Percentiles rank a stretch among this genome's conserved stretches.
phyloP scores from a whole-genome alignment of 2,797 vertebrate species.

The Esox lucius region DNA sequence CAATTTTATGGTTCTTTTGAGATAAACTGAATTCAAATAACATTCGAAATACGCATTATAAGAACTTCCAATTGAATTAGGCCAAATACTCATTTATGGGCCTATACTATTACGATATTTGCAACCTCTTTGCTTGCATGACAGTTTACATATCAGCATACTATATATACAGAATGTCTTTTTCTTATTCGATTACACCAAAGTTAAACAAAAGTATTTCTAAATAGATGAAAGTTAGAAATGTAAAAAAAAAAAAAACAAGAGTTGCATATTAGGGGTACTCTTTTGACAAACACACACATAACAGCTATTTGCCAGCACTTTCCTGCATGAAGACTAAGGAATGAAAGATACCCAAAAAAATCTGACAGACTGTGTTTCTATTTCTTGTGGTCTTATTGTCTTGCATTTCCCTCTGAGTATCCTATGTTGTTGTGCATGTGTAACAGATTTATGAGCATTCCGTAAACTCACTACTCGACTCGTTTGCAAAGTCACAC shows the following conservation, averaged over 20 bases:
- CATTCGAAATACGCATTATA: slow-evolving; percentile 70
- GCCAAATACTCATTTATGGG: slow-evolving; percentile 51
- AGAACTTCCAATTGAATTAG: slow-evolving; percentile 71
- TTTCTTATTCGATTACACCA: background rate
- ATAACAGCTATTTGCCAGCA: background rate
- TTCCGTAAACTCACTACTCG: no score
- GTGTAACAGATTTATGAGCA: background rate
- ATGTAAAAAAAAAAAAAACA: no score
- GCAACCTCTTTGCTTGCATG: slow-evolving; percentile 66
- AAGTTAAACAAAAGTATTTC: background rate
- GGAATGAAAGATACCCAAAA: background rate
- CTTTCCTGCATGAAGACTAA: background rate
- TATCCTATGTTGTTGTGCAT: background rate
- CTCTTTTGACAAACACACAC: background rate
- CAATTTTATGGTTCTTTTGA: slow-evolving; percentile 66
- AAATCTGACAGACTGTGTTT: background rate
- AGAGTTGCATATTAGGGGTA: background rate
- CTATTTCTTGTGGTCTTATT: background rate
- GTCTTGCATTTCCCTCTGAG: background rate
- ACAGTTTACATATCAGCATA: slow-evolving; percentile 52
- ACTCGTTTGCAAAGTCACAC: no score
- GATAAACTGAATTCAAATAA: slow-evolving; percentile 69
- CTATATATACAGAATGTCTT: background rate
- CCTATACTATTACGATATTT: slow-evolving; percentile 58
- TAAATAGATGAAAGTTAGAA: background rate